Evolutionary conservation across 2,888 invertebrate genomes (phyloP).

Genomic region (Leptogaster cylindrica): DNA sequence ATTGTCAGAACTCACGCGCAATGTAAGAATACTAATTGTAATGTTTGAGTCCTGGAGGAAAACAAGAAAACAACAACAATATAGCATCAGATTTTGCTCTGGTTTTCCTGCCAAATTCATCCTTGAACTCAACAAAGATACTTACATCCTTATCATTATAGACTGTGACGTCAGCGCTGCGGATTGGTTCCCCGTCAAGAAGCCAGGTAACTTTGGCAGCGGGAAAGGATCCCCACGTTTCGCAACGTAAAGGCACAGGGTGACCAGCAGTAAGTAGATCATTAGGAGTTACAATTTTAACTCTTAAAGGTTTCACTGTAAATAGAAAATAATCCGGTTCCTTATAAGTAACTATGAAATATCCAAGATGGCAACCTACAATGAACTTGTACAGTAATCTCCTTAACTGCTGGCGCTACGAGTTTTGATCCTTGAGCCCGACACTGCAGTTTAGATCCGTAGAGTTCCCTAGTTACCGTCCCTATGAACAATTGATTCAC

Average conservation of each 20-base stretch:
- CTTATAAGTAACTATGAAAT: too few relatives aligned
- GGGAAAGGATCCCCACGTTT: constrained; percentile 82
- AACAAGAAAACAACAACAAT: not conserved
- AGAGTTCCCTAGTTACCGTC: constrained; percentile 73
- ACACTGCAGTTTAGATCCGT: constrained; percentile 78
- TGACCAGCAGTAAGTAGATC: constrained; percentile 77
- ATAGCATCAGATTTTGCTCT: not conserved
- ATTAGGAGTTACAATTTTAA: constrained; percentile 74
- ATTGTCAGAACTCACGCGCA: constrained; percentile 78
- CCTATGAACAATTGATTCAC: constrained; percentile 80
- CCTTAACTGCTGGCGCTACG: constrained; percentile 71
- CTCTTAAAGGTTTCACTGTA: constrained; percentile 79
- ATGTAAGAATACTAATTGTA: constrained; percentile 76
- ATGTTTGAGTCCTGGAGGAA: constrained; percentile 63
- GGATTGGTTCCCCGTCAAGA: constrained; percentile 72
- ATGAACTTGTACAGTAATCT: constrained; percentile 78
- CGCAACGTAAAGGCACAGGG: constrained; percentile 77
- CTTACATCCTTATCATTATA: constrained; percentile 63
- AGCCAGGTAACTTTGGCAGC: constrained; percentile 84
- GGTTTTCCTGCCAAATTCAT: not conserved
- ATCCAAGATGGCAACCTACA: constrained; percentile 62
- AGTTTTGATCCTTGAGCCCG: constrained; percentile 77
- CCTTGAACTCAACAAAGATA: not conserved
- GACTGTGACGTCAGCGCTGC: constrained; percentile 68
- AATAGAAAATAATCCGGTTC: too few relatives aligned